Evolutionary conservation across 2,797 vertebrate genomes (phyloP), one percentile per base, ranked within the genome.

Genomic region (Apogon talboti): DNA sequence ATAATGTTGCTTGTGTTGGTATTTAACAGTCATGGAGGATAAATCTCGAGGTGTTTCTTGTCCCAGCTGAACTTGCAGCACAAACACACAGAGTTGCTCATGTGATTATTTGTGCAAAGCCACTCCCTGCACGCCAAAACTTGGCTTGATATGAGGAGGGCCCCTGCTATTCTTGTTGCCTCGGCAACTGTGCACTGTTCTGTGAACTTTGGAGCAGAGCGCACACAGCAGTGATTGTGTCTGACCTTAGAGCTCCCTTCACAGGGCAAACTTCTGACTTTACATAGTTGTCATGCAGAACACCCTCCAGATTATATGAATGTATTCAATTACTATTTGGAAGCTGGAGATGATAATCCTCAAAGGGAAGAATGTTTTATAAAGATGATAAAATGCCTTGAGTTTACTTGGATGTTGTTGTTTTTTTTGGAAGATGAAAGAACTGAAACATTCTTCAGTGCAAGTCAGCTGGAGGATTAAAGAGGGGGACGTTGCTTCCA

Each of bases 131-230:
- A 71, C 72, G 84, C 64, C 73, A 74, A 81, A 87, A 81, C 83
- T 85, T 85, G 83, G 81, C 81, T 61, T 85, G 74, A 89, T 89
- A 84, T 40, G 41, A 84, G 66, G 66, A 89, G 82, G 70, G 61
- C 76, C 79, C 78, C 75, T 1, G 65, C 79, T 74, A 76, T 73
- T 79, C 35, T 21, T 19, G 91, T 93, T 85, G 78, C 91, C 87
- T 28, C 47, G 86, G 91, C 13, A 51, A 92, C 90, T 7, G 78
- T 74, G 79, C 89, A 74, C 56, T 90, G 78, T 76, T 68, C 76
- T 84, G 82, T 92, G 92, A 93, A 93, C 91, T 94, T 92, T 91
- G 86, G 81, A 87, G 82, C 83, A 24, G 78, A 75, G 55, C 82
- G 83, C 83, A 90, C 86, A 86, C 84, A 80, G 84, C 61, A 2